These are phyloP conservation scores for Sebastes nivosus DNA, from an alignment of 2,797 vertebrate genomes.

Conservation along the genomic window DNA sequence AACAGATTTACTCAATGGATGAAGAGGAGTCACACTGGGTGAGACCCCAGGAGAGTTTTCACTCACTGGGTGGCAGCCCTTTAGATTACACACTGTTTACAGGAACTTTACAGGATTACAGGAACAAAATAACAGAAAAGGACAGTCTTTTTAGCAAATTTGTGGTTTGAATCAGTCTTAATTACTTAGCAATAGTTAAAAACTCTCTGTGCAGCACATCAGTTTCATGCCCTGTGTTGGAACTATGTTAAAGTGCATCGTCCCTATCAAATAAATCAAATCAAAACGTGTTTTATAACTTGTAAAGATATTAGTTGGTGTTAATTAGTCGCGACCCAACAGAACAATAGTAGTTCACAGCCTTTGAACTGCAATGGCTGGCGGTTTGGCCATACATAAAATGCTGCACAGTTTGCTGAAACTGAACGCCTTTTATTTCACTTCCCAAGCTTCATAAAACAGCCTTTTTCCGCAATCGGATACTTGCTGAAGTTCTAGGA, in stretches of 20 bases:
- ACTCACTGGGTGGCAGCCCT: background rate
- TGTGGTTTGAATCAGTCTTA: too few species aligned
- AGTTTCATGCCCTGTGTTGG: too few species aligned
- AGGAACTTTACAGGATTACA: too few species aligned
- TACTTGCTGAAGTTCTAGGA: constrained; percentile 63
- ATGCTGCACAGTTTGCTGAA: background rate
- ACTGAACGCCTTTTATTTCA: constrained; percentile 18
- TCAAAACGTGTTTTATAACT: background rate
- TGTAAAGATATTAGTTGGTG: background rate
- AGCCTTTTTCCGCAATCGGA: constrained; percentile 46
- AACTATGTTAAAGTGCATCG: too few species aligned
- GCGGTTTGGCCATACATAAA: constrained; percentile 4
- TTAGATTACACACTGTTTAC: background rate
- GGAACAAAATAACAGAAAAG: constrained; percentile 14
- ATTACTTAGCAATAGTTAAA: too few species aligned
- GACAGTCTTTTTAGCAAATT: background rate
- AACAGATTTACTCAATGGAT: constrained; percentile 44
- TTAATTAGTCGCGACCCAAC: constrained; percentile 29
- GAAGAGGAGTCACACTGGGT: constrained; percentile 29
- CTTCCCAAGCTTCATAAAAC: constrained; percentile 37
- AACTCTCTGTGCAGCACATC: too few species aligned
- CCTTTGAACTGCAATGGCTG: constrained; percentile 10
- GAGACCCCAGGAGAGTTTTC: constrained; percentile 30
- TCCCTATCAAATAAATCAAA: too few species aligned
- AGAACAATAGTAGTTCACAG: constrained; percentile 19